A percentile compares a stretch with the other conserved stretches of the same genome.
Conservation (phyloP, 2,888 invertebrate genomes). For the Tachina lurida region DNA sequence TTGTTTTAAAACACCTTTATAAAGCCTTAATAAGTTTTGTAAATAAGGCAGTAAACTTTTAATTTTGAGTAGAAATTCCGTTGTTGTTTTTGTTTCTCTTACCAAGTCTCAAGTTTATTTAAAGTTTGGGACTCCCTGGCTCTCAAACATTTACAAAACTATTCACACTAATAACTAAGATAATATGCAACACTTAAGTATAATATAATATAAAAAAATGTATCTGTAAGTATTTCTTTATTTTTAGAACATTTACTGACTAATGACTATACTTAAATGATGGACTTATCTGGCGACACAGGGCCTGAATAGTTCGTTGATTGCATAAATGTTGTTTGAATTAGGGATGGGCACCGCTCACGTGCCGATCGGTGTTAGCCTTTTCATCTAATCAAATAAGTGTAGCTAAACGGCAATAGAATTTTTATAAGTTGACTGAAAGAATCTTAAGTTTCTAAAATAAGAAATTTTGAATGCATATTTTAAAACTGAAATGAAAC, state of each 20-base stretch:
- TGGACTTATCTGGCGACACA: neutral
- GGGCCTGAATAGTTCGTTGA: neutral
- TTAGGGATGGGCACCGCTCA: neutral
- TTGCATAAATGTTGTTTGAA: neutral
- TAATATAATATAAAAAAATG: neutral
- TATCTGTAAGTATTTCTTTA: neutral
- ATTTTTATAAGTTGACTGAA: too few relatives aligned
- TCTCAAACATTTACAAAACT: neutral
- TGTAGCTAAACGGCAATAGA: too few relatives aligned
- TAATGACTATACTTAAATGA: slow-evolving; percentile 37
- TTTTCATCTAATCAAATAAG: too few relatives aligned
- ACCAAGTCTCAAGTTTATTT: neutral
- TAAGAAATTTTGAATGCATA: too few relatives aligned
- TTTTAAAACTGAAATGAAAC: too few relatives aligned
- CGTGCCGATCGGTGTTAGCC: neutral
- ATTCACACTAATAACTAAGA: slow-evolving; percentile 14
- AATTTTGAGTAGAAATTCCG: too few relatives aligned
- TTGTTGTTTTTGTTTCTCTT: neutral
- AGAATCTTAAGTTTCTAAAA: too few relatives aligned
- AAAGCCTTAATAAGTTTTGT: too few relatives aligned
- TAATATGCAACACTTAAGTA: neutral
- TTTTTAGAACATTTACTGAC: slow-evolving; percentile 44
- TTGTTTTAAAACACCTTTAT: too few relatives aligned
- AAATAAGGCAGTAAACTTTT: too few relatives aligned
- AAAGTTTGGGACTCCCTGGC: neutral